Conservation (phyloP, 1,140 invertebrate species). For the Antheraea pernyi region DNA sequence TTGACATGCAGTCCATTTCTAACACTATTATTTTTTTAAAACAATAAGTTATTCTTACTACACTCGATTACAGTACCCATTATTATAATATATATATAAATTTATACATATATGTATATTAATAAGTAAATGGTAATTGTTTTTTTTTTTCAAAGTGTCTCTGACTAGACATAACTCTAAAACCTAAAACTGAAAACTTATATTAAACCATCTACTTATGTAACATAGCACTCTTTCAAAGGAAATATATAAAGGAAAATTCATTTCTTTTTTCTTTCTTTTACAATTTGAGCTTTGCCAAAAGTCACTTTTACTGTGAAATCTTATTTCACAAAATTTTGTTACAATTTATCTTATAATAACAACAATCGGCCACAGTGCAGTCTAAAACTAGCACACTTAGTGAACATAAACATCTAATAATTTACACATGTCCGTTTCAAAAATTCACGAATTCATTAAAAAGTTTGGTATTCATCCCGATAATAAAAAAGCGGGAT, state of each 20-base stretch:
- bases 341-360: constrained; percentile 9
- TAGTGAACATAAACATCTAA: neutral
- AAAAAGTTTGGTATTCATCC: neutral
- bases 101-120: constrained; percentile 57
- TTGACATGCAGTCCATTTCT: constrained; percentile 51
- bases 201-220: constrained; percentile 56
- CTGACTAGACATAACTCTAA: constrained; percentile 75
- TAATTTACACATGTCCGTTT: neutral
- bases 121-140: constrained; percentile 76
- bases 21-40: constrained; percentile 60
- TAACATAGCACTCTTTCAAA: constrained; percentile 70
- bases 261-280: constrained; percentile 27
- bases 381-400: neutral
- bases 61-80: constrained; percentile 56
- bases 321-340: constrained; percentile 59
- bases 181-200: constrained; percentile 63
- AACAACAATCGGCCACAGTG: neutral
- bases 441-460: neutral
- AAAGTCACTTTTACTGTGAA: constrained; percentile 61
- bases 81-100: constrained; percentile 5
- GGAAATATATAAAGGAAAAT: constrained; percentile 36
- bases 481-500: neutral
- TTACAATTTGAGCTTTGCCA: constrained; percentile 73
- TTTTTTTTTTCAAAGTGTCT: constrained; percentile 71
- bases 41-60: constrained; percentile 69